These are phyloP conservation scores for Cyaniris semiargus DNA, from an alignment of 2,888 invertebrate genomes.

Conservation along the genomic window DNA sequence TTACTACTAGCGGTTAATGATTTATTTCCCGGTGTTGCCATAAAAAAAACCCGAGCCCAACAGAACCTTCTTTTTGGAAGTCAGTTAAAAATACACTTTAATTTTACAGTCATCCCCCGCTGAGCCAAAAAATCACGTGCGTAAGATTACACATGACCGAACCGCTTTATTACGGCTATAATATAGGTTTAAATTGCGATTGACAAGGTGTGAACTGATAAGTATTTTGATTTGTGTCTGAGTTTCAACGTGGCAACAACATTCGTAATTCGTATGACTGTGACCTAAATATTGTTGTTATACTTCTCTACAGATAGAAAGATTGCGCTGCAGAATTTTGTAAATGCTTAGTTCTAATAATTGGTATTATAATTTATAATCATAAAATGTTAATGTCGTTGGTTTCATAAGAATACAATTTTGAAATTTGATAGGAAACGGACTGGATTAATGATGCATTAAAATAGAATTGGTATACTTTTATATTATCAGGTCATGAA, in stretches of 20 bases:
- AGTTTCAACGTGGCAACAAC: background rate
- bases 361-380: background rate
- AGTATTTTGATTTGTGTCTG: constrained; percentile 3
- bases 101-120: constrained; percentile 1
- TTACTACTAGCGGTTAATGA: background rate
- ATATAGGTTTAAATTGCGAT: background rate
- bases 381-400: too few relatives aligned
- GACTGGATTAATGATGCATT: too few relatives aligned
- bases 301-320: background rate
- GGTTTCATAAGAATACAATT: background rate
- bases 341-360: background rate
- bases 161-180: background rate
- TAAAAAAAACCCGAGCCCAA: background rate
- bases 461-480: too few relatives aligned
- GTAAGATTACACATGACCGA: background rate
- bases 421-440: too few relatives aligned
- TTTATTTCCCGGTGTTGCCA: background rate
- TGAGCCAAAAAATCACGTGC: constrained; percentile 2
- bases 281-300: background rate
- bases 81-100: background rate
- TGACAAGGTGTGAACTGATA: constrained; percentile 5
- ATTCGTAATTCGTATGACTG: background rate
- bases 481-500: too few relatives aligned
- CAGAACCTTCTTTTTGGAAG: background rate
- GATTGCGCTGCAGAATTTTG: background rate